phyloP scores from a whole-genome alignment of 2,888 invertebrate species.

The Amblyjoppa fuscipennis region DNA sequence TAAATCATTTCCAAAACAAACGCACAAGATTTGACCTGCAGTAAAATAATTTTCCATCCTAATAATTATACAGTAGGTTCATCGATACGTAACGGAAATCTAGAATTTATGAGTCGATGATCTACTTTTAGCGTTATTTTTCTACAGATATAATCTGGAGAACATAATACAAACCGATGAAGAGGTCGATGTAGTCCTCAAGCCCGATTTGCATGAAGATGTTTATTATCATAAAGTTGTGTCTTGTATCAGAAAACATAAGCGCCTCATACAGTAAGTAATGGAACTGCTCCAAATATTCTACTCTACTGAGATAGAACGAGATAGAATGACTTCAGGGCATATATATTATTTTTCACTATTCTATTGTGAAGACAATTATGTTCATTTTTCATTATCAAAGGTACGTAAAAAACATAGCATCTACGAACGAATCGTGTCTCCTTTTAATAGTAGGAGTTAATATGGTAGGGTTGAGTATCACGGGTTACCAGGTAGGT shows the following conservation, averaged over 20 bases:
- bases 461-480: conserved; percentile 28
- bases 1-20: background rate
- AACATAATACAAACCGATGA: background rate
- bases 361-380: too few species aligned
- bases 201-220: background rate
- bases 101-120: background rate
- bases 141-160: conserved; percentile 19
- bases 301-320: too few species aligned
- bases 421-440: conserved; percentile 4
- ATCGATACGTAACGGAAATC: too few species aligned
- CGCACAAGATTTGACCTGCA: background rate
- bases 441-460: background rate
- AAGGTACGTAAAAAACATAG: background rate
- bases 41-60: background rate
- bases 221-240: conserved; percentile 18
- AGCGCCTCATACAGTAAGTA: conserved; percentile 1
- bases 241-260: conserved; percentile 22
- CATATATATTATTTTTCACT: background rate
- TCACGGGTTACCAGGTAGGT: conserved; percentile 11
- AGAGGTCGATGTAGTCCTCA: background rate
- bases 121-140: background rate
- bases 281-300: too few species aligned
- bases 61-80: background rate
- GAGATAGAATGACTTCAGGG: too few species aligned
- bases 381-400: too few species aligned